Conservation (phyloP, 2,888 invertebrate genomes). For the Melieria omissa region DNA sequence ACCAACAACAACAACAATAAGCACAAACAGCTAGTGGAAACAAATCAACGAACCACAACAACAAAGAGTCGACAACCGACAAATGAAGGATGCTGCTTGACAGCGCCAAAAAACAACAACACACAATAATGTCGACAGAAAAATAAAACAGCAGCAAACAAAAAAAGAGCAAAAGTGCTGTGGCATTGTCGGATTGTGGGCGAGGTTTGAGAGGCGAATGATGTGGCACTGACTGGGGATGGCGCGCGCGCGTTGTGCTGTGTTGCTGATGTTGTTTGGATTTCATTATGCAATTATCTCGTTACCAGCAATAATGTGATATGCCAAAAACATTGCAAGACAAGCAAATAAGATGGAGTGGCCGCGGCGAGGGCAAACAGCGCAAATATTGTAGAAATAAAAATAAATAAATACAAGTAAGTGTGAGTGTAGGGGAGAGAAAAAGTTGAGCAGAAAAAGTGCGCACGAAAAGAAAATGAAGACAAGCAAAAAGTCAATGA, state of each 20-base stretch:
- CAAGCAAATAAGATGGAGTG: neutral
- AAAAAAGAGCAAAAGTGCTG: neutral
- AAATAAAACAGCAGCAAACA: neutral
- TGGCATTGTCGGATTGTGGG: neutral
- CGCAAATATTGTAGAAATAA: neutral
- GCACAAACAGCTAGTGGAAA: neutral
- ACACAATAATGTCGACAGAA: no score
- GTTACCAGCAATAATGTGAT: conserved; percentile 61
- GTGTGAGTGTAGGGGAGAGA: neutral
- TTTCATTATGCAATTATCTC: conserved; percentile 63
- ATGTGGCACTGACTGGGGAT: neutral
- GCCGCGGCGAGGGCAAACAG: neutral
- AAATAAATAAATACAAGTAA: neutral
- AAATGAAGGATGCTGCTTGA: neutral
- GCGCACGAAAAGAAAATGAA: neutral
- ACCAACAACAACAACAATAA: conserved; percentile 15
- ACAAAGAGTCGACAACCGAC: conserved; percentile 17
- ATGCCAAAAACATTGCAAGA: conserved; percentile 53
- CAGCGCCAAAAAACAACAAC: neutral
- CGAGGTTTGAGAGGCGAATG: neutral
- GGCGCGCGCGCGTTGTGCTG: neutral
- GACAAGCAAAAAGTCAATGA: conserved; percentile 6
- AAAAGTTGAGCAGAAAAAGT: neutral
- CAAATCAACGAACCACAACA: neutral
- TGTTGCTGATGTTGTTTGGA: conserved; percentile 49